Evolutionary conservation across 2,113 vertebrate species (phyloP), one percentile per base, ranked within the genome.

Genomic region (Burhinus oedicnemus): DNA sequence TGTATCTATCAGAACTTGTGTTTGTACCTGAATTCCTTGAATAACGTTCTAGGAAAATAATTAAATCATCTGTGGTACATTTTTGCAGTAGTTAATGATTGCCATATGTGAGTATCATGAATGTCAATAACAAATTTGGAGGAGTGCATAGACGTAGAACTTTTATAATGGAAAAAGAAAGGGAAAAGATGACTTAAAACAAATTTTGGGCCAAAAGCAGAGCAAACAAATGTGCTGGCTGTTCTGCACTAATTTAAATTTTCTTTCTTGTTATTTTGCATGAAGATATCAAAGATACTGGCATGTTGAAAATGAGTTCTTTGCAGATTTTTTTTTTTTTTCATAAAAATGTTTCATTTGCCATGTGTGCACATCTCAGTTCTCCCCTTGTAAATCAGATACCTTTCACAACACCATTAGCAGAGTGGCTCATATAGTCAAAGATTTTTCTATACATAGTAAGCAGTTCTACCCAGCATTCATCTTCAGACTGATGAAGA

Each of bases 1-100:
- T 36, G 18, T 85, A 64, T 42, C 42, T 95, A 42, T 42, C 79
- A 60, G 55, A 83, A 78, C 29, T 44, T 91, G 26, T 69, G 11
- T 11, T 74, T 91, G 23, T 68, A 95, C 76, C 83, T 91, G 66
- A 96, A 86, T 95, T 92, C 72, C 51, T 90, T 4, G 17, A 81
- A 83, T n/a, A 92, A 79, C 2, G 4, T 93, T 80, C 65, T 79
- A 92, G 62, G 66, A 85, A 89, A 92, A 66, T 70, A 89, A 94
- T 89, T 74, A 82, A 90, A 85, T 69, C 55, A 62, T 45, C 52
- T 76, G 12, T 84, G 45, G 34, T 85, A 93, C 51, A 79, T 85
- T 86, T 95, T 70, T 92, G 13, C 55, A 71, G 82, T 60, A 83
- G 66, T 90, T 96, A 96, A 97, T 95, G 76, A 70, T 60, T 92